phyloP scores from a whole-genome alignment of 2,797 vertebrate species.

The Muscicapa striata region DNA sequence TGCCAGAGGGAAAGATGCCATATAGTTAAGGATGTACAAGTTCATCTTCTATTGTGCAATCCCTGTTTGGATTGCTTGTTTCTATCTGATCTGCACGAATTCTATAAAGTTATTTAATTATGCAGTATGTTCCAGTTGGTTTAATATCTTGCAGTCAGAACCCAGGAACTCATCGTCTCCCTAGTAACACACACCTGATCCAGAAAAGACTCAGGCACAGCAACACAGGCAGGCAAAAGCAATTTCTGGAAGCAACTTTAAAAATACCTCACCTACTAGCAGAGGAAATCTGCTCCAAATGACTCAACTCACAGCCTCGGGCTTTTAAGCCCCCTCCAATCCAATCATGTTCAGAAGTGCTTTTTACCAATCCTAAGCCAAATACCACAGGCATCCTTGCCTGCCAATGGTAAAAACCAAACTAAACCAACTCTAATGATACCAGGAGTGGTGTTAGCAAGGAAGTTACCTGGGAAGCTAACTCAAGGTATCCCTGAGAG shows the following conservation, averaged over 20 bases:
- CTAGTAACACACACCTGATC: constrained; percentile 29
- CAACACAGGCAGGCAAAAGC: not conserved
- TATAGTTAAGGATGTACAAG: constrained; percentile 12
- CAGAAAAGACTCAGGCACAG: not conserved
- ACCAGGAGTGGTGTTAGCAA: rapidly evolving
- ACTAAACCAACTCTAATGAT: not conserved
- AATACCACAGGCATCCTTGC: not conserved
- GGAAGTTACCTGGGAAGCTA: not conserved
- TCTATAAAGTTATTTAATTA: constrained; percentile 3
- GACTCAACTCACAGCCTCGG: not conserved
- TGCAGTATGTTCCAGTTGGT: not conserved
- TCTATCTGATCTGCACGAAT: not conserved
- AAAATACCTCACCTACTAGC: not conserved
- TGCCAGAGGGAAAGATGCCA: constrained; percentile 34
- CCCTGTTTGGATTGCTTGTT: not conserved
- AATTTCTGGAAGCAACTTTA: constrained; percentile 6
- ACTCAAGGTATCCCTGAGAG: not conserved
- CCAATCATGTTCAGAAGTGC: not conserved
- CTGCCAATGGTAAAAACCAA: not conserved
- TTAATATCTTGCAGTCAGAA: constrained; percentile 1
- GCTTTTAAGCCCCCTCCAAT: not conserved
- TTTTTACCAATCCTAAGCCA: not conserved
- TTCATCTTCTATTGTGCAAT: constrained; percentile 24
- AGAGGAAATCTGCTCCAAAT: not conserved
- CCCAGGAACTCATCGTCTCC: not conserved